Conservation (phyloP, 1,140 invertebrate species). For the Hylaeus volcanicus region DNA sequence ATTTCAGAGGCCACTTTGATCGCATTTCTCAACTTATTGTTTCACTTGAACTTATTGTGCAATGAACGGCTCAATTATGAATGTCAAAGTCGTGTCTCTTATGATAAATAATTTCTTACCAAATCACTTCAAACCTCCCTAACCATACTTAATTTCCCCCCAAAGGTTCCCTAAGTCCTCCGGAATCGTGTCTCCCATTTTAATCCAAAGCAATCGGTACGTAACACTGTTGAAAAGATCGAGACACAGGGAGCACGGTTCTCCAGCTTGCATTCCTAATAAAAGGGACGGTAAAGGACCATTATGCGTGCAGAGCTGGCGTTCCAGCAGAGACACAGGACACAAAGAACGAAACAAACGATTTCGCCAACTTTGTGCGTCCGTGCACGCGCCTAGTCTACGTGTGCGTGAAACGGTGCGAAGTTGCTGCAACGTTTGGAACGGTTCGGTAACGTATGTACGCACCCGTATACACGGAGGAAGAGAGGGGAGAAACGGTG, state of each 20-base stretch:
- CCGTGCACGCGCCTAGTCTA: neutral
- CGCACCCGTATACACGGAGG: slow-evolving; percentile 8
- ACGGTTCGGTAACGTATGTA: slow-evolving; percentile 45
- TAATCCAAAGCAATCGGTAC: neutral
- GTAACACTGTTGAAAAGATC: neutral
- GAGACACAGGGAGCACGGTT: neutral
- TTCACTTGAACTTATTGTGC: no score
- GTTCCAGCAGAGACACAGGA: slow-evolving; percentile 24
- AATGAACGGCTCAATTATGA: no score
- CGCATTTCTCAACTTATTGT: no score
- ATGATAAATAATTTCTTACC: no score
- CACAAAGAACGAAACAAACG: slow-evolving; percentile 61
- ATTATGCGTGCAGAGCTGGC: slow-evolving; percentile 37
- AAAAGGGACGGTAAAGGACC: slow-evolving; percentile 50
- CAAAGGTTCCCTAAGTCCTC: no score
- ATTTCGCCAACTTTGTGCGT: slow-evolving; percentile 56
- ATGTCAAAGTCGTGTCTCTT: no score
- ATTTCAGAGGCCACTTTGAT: no score
- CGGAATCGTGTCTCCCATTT: neutral
- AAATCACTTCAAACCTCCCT: no score
- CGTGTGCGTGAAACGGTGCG: slow-evolving; percentile 13
- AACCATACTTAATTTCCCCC: no score
- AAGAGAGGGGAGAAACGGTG: neutral
- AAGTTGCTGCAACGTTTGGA: slow-evolving; percentile 44
- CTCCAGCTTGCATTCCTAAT: slow-evolving; percentile 27